Evolutionary conservation across 2,888 invertebrate genomes (phyloP).

Genomic region (Nomada hirtipes): DNA sequence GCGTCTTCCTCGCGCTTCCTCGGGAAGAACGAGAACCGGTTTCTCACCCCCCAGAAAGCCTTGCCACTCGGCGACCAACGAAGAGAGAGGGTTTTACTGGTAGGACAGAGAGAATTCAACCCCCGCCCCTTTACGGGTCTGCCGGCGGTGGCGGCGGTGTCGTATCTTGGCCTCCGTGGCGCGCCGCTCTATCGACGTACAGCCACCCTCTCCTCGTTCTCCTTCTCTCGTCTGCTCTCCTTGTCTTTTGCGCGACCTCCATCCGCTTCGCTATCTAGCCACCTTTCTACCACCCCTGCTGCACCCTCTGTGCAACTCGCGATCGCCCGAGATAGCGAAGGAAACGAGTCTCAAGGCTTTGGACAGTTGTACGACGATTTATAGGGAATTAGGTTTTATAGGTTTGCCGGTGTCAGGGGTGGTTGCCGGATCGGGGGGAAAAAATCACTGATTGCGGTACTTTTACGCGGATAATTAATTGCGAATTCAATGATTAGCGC

Average conservation of each 20-base stretch:
- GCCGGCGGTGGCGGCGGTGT: conserved; percentile 83
- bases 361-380: neutral
- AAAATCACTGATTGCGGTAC: too few relatives aligned
- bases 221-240: conserved; percentile 29
- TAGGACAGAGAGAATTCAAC: conserved; percentile 47
- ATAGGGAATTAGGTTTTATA: neutral
- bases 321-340: conserved; percentile 77
- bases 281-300: conserved; percentile 51
- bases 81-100: neutral
- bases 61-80: conserved; percentile 29
- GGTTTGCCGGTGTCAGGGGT: neutral
- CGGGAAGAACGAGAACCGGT: conserved; percentile 65
- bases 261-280: conserved; percentile 54
- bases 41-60: conserved; percentile 45
- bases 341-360: neutral
- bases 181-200: conserved; percentile 85
- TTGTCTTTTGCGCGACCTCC: conserved; percentile 46
- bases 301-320: conserved; percentile 72
- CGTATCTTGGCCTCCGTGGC: conserved; percentile 84
- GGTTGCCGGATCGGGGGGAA: too few relatives aligned
- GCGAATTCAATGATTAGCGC: too few relatives aligned
- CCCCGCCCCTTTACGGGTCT: conserved; percentile 82
- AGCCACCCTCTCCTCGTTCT: conserved; percentile 72
- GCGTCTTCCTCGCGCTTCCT: conserved; percentile 63
- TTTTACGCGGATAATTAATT: too few relatives aligned